These are phyloP conservation scores for Asteroscopus sphinx DNA, from an alignment of 2,888 invertebrate genomes.

Conservation along the genomic window DNA sequence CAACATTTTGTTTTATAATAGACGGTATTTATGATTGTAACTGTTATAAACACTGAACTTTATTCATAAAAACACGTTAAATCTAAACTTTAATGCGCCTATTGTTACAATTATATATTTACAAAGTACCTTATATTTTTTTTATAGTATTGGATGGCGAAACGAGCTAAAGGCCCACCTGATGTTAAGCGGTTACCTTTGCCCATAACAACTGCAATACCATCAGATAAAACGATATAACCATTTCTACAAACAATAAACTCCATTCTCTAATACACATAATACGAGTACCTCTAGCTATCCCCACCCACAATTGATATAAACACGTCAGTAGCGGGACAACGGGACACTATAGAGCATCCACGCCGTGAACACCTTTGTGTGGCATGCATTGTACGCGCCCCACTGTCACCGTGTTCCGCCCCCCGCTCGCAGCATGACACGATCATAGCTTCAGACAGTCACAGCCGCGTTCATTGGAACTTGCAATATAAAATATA, in stretches of 20 bases:
- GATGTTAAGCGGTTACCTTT: no score
- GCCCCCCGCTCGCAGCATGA: slow-evolving; percentile 7
- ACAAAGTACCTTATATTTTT: no score
- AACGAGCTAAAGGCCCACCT: no score
- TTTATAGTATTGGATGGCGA: no score
- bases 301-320: slow-evolving; percentile 4
- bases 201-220: no score
- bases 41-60: no score
- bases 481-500: not conserved
- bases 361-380: slow-evolving; percentile 27
- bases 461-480: not conserved
- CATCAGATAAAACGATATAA: not conserved
- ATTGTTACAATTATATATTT: no score
- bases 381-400: slow-evolving; percentile 23
- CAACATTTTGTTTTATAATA: no score
- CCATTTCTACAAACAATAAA: slow-evolving; percentile 2
- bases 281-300: slow-evolving; percentile 9
- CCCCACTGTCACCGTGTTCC: slow-evolving; percentile 16
- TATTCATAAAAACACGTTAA: no score
- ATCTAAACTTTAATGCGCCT: no score
- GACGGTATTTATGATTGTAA: no score
- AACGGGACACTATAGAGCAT: slow-evolving; percentile 29
- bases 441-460: not conserved
- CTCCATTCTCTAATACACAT: not conserved
- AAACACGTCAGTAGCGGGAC: slow-evolving; percentile 5